phyloP scores from a whole-genome alignment of 2,888 invertebrate species.

The Dusona sp. region DNA sequence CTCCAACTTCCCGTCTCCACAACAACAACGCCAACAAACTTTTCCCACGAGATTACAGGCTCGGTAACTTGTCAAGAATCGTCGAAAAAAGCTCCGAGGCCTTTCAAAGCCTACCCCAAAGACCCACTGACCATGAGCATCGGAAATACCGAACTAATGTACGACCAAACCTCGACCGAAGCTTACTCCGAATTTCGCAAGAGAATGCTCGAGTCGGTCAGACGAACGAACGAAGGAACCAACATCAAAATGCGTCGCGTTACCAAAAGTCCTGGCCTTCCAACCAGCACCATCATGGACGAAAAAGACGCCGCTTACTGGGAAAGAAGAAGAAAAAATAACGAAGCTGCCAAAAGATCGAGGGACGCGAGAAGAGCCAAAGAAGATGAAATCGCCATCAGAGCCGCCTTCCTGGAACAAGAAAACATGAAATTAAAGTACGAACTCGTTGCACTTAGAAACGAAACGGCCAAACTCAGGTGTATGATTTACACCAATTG shows the following conservation, averaged over 20 bases:
- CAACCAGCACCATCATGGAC: constrained; percentile 75
- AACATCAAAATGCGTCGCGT: constrained; percentile 90
- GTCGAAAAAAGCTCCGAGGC: constrained; percentile 86
- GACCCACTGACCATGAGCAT: constrained; percentile 88
- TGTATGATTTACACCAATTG: constrained; percentile 84
- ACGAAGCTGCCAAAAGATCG: constrained; percentile 97
- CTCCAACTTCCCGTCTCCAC: constrained; percentile 61
- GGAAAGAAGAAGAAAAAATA: constrained; percentile 95
- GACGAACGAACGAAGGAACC: constrained; percentile 87
- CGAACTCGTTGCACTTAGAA: constrained; percentile 88
- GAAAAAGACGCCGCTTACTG: constrained; percentile 93
- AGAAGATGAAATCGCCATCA: constrained; percentile 96
- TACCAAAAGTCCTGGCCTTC: constrained; percentile 73
- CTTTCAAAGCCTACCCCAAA: constrained; percentile 91
- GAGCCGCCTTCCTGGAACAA: constrained; percentile 94
- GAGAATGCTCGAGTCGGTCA: constrained; percentile 89
- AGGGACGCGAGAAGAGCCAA: constrained; percentile 95
- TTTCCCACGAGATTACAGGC: constrained; percentile 43
- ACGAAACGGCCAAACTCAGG: constrained; percentile 87
- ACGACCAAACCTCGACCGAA: constrained; percentile 88
- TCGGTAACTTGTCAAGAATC: constrained; percentile 71
- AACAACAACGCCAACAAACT: constrained; percentile 58
- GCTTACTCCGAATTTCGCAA: constrained; percentile 90
- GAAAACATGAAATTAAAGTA: constrained; percentile 93
- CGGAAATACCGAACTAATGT: constrained; percentile 85